Evolutionary conservation across 2,888 invertebrate genomes (phyloP).

Genomic region (Brachycybe producta): DNA sequence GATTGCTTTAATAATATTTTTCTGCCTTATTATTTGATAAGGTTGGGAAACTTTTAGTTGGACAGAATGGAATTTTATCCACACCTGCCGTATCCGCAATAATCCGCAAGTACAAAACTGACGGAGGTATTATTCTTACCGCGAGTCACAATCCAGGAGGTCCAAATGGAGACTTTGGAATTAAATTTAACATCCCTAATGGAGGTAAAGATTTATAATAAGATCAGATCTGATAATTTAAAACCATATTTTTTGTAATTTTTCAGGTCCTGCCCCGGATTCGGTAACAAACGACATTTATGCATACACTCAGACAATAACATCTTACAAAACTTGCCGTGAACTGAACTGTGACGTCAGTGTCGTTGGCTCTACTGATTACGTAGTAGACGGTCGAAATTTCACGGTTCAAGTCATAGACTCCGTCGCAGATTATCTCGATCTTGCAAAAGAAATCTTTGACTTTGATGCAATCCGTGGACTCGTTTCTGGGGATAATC

Average conservation of each 20-base stretch:
- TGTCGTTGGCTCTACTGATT: slow-evolving; percentile 52
- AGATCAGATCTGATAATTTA: neutral
- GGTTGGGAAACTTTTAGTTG: slow-evolving; percentile 74
- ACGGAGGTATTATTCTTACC: slow-evolving; percentile 91
- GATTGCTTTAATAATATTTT: no score
- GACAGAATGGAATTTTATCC: slow-evolving; percentile 87
- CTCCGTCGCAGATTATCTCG: slow-evolving; percentile 73
- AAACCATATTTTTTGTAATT: slow-evolving; percentile 2
- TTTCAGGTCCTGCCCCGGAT: slow-evolving; percentile 75
- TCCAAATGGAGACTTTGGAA: slow-evolving; percentile 92
- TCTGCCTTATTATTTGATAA: no score
- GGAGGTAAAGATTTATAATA: slow-evolving; percentile 49
- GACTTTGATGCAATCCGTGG: slow-evolving; percentile 69
- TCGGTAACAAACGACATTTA: slow-evolving; percentile 76
- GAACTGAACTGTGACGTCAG: slow-evolving; percentile 62
- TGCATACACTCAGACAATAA: slow-evolving; percentile 60
- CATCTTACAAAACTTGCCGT: slow-evolving; percentile 63
- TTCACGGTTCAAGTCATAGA: slow-evolving; percentile 84
- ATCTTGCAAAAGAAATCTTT: slow-evolving; percentile 90
- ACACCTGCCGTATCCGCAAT: slow-evolving; percentile 94
- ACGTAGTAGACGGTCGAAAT: slow-evolving; percentile 51
- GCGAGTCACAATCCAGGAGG: slow-evolving; percentile 99
- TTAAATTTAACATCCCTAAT: slow-evolving; percentile 95
- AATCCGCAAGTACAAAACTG: slow-evolving; percentile 62
- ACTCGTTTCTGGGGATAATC: slow-evolving; percentile 53